Evolutionary conservation across 2,113 vertebrate genomes (phyloP).

Genomic region (Serilophus lunatus): DNA sequence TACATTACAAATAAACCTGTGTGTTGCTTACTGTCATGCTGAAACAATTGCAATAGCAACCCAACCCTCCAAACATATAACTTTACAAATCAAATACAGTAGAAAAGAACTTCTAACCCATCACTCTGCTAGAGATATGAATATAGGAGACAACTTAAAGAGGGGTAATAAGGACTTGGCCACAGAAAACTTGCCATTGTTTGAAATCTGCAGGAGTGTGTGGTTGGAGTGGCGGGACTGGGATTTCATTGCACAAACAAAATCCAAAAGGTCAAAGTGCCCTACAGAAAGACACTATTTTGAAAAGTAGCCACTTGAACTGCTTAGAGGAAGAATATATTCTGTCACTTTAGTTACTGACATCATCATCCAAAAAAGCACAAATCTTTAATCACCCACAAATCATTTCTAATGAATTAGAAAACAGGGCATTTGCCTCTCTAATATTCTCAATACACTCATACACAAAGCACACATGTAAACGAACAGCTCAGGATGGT

Average conservation of each 20-base stretch:
- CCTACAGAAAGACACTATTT: not conserved
- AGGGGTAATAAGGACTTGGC: not conserved
- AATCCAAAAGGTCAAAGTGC: conserved; percentile 14
- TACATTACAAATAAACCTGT: conserved; percentile 24
- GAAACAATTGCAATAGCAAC: not conserved
- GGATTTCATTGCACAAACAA: not conserved
- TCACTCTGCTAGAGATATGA: not conserved
- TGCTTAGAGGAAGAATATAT: not conserved
- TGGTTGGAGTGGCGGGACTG: not conserved
- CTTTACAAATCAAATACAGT: not conserved
- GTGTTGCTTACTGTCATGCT: not conserved
- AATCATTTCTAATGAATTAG: not conserved
- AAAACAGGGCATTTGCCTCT: not conserved
- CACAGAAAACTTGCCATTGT: not conserved
- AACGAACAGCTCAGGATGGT: not conserved
- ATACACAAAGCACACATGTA: not conserved
- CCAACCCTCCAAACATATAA: not conserved
- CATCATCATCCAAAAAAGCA: not conserved
- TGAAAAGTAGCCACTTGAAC: not conserved
- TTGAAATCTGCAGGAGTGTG: not conserved
- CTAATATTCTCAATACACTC: not conserved
- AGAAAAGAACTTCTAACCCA: not conserved
- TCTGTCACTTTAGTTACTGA: not conserved
- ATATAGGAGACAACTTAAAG: not conserved
- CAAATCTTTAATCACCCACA: not conserved